Evolutionary conservation across 2,797 vertebrate genomes (phyloP), one percentile per base, ranked within the genome.

Genomic region (Pampus argenteus): DNA sequence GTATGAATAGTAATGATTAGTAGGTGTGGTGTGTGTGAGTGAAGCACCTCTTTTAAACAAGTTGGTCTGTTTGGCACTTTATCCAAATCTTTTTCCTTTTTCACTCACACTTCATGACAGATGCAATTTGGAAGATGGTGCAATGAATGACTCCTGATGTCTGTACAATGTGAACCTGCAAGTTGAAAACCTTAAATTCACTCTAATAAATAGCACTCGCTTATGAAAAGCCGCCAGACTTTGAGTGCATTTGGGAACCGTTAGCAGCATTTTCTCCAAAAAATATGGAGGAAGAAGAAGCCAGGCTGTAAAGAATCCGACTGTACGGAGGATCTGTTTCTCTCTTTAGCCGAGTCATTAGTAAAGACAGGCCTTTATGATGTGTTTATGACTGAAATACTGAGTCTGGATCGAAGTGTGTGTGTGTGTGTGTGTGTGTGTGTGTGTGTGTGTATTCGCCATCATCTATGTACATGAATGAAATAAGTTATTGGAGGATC

Each of bases 281-380:
- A 83, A 78, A 81, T 44, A 44, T 20, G 44, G 60, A 11, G 61
- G 28, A 51, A 26, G 28, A n/a, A 22, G 55, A 63, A 66, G 78
- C 64, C 81, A 81, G 70, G 68, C 81, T 64, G 66, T 79, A 80
- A 84, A 81, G 76, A 74, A 54, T 60, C 54, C 38, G 49, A 47
- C 59, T 20, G 38, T 38, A 15, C 61, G 62, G 64, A 74, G 29
- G 71, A 80, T 88, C 81, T 87, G 87, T 15, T 90, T 83, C 83
- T 78, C 83, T 91, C 85, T 77, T 90, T 71, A 89, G 76, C 52
- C 49, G 71, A 86, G 42, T 88, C 86, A 86, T 91, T 88, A 82
- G 79, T 65, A 76, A 79, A 88, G 86, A 89, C 82, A 74, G 62
- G 50, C 69, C 83, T 89, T 91, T 88, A 90, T 83, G 85, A 90